Base-by-base conservation (phyloP, 2,888 invertebrate species). In the Ptilodon capucinus region DNA sequence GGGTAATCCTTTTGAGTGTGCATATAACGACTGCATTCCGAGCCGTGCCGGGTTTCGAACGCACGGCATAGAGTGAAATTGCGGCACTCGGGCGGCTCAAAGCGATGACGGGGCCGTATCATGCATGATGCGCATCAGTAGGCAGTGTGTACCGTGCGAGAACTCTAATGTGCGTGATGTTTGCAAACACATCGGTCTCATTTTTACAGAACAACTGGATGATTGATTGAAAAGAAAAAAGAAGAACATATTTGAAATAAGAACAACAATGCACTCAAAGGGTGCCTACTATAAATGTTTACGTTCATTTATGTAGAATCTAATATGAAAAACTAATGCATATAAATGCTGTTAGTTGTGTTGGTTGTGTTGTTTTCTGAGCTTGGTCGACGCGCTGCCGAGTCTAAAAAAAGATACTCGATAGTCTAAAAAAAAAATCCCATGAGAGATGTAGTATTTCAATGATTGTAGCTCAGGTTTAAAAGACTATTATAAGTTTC, bases 1-100 rank as follows among this genome's bases (percentile, higher is more conserved):
- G 78, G 81, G 85, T 87, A 87, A 88, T 87, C 88, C 87, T 82
- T 80, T 83, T 80, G 81, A 86, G 86, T 79, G 83, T 81, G 84
- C 83, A 84, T 84, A 86, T 82, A 87, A 84, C 83, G 77, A 82
- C 78, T 84, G 81, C 84, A 79, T 78, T 76, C 81, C 76, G 69
- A 72, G 64, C 75, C 72, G 70, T 70, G 68, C 70, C 73, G 68
- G 68, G 73, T 70, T 69, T 66, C 61, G 57, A 64, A 71, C 71
- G 69, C 71, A 68, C 64, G 57, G 66, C 71, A 67, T 64, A 71
- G 68, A 75, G 72, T 74, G 79, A 79, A 84, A 85, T 81, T 84
- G 84, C 84, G 71, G 79, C 77, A 75, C 79, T 80, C 81, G 73
- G 69, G 63, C 71, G 63, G 62, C 76, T 85, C 82, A 84, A 85